Evolutionary conservation across 2,113 vertebrate genomes (phyloP).

Genomic region (Dromas ardeola): DNA sequence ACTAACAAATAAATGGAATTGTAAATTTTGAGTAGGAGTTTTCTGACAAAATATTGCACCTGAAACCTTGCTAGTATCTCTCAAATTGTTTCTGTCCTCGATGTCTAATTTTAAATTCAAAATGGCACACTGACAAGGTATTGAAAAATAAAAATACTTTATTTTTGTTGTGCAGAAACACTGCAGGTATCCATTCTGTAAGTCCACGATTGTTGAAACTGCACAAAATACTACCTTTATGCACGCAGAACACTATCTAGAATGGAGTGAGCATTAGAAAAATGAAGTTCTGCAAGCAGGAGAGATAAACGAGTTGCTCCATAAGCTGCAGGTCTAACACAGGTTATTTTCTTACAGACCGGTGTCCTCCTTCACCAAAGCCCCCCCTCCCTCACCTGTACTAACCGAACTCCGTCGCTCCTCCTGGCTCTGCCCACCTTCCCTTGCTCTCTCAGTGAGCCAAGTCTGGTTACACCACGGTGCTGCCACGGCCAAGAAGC

Average conservation of each 20-base stretch:
- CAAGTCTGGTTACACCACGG: background rate
- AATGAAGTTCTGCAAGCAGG: background rate
- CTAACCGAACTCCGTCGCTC: background rate
- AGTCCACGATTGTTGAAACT: background rate
- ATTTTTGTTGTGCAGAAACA: background rate
- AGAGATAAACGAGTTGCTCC: background rate
- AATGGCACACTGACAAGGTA: background rate
- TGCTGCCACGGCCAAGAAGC: background rate
- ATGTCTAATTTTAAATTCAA: background rate
- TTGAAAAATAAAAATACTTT: background rate
- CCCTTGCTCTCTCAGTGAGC: background rate
- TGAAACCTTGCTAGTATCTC: background rate
- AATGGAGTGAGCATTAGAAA: background rate
- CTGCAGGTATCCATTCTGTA: background rate
- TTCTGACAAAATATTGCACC: background rate
- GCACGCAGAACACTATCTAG: rapidly evolving
- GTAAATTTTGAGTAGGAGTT: conserved; percentile 7
- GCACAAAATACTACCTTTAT: background rate
- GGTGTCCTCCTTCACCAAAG: background rate
- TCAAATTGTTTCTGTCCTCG: background rate
- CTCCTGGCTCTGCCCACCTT: background rate
- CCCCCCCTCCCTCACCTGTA: background rate
- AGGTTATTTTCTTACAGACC: background rate
- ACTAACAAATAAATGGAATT: conserved; percentile 20
- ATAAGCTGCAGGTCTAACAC: background rate